Evolutionary conservation across 2,888 invertebrate genomes (phyloP), one percentile per base, ranked within the genome.

Genomic region (Andrena trimmerana): DNA sequence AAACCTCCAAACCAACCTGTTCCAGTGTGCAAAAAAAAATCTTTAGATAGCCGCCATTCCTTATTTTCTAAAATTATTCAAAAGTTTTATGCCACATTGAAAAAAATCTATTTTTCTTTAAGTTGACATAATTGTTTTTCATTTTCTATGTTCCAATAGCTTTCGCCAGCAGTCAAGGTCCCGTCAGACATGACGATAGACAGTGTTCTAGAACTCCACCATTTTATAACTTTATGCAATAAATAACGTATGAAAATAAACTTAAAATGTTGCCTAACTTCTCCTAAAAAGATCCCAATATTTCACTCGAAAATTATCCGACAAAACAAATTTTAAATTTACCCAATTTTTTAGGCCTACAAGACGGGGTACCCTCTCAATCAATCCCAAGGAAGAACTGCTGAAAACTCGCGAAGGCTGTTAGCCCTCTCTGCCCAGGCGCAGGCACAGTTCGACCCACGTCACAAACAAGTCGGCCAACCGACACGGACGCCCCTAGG

Each of bases 391-490:
- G 42, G 42, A 42, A 16, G 42, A 42, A 16, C 42, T 4, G 42
- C 42, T 42, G 16, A 42, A 16, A 57, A 57, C 24, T 57, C 57
- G 4, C 27, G 54, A 57, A 4, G 7, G 8, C 27, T 8, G 36
- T 48, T 42, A 27, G 16, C n/a, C 33, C 33, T 13, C 52, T 62
- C 60, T 52, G 60, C 36, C 13, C n/a, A 48, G 69, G 60, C 60
- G 48, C 60, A 36, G 59, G 50, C 60, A 24, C n/a, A 59, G 70
- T 52, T 70, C 52, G 29, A 71, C 33, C 60, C 16, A 59, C 48
- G 70, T 80, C 78, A 77, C 65, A 77, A 77, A 66, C 78, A 68
- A 75, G 57, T 68, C 10, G 67, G 16, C 59, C 36, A 66, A 27
- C 65, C 73, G 27, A 27, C 33, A n/a, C 29, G 48, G 16, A 65